Conservation (phyloP, 2,888 invertebrate genomes). For the Brachyopa scutellaris region DNA sequence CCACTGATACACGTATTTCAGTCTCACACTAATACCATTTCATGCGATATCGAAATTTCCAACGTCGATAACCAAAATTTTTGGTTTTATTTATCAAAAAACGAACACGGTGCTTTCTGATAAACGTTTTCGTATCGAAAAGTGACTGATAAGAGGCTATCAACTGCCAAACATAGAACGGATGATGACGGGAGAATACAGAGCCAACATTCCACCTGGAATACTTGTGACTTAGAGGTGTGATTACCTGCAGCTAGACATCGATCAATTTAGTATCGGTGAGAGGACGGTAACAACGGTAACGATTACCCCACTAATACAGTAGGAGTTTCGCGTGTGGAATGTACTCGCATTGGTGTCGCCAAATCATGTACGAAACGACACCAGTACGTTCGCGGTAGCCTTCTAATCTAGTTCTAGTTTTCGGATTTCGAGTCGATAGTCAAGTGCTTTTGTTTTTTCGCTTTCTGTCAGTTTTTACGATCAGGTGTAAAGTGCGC, state of each 20-base stretch:
- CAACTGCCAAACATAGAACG: conserved; percentile 13
- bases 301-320: conserved; percentile 34
- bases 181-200: background rate
- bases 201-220: background rate
- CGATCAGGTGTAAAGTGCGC: conserved; percentile 4
- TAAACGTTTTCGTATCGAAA: conserved; percentile 54
- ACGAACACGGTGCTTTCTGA: conserved; percentile 35
- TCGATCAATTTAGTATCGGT: conserved; percentile 49
- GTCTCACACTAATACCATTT: conserved; percentile 20
- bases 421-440: conserved; percentile 22
- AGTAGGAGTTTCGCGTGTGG: conserved; percentile 9
- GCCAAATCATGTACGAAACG: conserved; percentile 46
- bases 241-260: conserved; percentile 39
- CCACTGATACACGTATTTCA: background rate
- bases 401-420: conserved; percentile 40
- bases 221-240: conserved; percentile 38
- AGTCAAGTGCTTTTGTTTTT: conserved; percentile 9
- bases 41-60: conserved; percentile 19
- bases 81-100: conserved; percentile 34
- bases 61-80: conserved; percentile 50
- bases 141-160: conserved; percentile 58
- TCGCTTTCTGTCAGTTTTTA: background rate
- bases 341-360: conserved; percentile 16
- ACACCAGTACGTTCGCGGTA: conserved; percentile 33
- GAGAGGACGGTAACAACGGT: conserved; percentile 30